Evolutionary conservation across 2,113 vertebrate species (phyloP).

Genomic region (Chrysochloris asiatica): DNA sequence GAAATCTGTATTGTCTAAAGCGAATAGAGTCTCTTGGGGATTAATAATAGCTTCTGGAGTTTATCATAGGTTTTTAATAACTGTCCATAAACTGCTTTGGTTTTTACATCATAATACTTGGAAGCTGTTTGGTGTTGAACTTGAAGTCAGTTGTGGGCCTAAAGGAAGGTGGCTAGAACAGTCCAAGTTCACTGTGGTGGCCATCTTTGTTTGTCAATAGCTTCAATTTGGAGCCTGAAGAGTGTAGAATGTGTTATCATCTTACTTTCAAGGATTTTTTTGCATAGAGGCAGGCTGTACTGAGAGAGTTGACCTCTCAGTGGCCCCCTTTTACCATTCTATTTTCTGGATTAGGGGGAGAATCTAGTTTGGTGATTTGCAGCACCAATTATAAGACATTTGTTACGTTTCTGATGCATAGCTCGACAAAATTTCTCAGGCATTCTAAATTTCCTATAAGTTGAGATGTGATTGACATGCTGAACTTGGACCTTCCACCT

Average conservation of each 20-base stretch:
- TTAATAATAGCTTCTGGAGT: slow-evolving; percentile 20
- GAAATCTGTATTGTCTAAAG: background rate
- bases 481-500: slow-evolving; percentile 8
- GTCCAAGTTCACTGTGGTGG: background rate
- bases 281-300: background rate
- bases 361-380: too few species aligned
- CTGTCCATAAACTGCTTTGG: background rate
- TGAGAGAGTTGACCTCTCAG: background rate
- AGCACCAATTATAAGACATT: background rate
- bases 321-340: too few species aligned
- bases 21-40: background rate
- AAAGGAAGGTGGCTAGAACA: too few species aligned
- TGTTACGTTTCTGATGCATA: background rate
- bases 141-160: too few species aligned
- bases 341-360: too few species aligned
- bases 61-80: background rate
- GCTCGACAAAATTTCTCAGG: background rate
- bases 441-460: too few species aligned
- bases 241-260: too few species aligned
- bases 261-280: background rate
- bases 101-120: background rate
- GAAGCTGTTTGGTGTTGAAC: background rate
- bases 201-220: background rate
- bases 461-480: too few species aligned
- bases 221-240: background rate